Base-by-base conservation (phyloP, 2,797 vertebrate genomes). In the Champsocephalus gunnari region DNA sequence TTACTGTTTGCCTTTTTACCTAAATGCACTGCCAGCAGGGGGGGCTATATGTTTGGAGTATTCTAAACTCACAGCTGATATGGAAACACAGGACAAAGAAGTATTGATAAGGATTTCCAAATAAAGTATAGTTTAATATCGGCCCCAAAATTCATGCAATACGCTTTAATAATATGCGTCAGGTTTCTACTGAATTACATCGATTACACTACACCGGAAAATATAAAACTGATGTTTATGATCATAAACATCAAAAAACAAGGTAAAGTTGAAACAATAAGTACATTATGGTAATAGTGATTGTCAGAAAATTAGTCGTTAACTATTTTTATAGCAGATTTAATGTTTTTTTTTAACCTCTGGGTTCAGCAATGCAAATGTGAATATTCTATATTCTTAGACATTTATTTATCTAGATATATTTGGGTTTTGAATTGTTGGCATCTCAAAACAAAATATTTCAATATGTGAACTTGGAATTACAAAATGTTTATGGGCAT, bases 1-100 rank as follows among this genome's bases (percentile, higher is more conserved):
- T 38, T 14, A 9, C 9, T 10, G 44, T 19, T n/a, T 71, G 43
- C 16, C 7, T 49, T 19, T 45, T 44, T 16, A 16, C 45, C 11
- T 64, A 68, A 67, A 75, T 89, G 54, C 87, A 82, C 87, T 3
- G 16, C 87, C 88, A 89, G 86, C 77, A 90, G 90, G 77, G 74
- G 88, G 87, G 73, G 87, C 87, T 83, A 12, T 70, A 49, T 19
- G 65, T 77, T 75, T 59, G 28, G 48, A 57, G 14, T 57, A 19
- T 41, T 51, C 14, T 19, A 9, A 2, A 75, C 34, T 21, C 13
- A 9, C 24, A 50, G 5, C 17, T 21, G 14, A 14, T 17, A 13
- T 11, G 63, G 5, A 51, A 2, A 24, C 13, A 44, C 9, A 16
- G 50, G 43, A 19, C 3, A 61, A 32, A 50, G 43, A 51, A 14